Evolutionary conservation across 2,888 invertebrate genomes (phyloP).

Genomic region (Conistra vaccinii): DNA sequence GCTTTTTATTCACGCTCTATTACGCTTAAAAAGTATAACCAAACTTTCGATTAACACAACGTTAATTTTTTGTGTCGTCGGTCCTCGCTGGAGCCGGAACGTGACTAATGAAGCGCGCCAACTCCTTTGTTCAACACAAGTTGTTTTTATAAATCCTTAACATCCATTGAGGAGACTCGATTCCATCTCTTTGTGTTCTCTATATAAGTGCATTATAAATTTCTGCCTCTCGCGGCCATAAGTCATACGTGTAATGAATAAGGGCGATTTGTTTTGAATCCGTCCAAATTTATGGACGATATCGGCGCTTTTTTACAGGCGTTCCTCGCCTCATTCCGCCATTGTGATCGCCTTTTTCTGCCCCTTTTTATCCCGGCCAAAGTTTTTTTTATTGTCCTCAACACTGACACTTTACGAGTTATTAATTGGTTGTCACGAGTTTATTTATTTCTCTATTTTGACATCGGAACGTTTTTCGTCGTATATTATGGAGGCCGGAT

Average conservation of each 20-base stretch:
- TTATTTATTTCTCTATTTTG: constrained; percentile 91
- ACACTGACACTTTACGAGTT: constrained; percentile 90
- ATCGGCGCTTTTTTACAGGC: constrained; percentile 87
- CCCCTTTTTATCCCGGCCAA: constrained; percentile 83
- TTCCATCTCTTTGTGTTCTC: constrained; percentile 82
- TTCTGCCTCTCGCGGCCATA: constrained; percentile 83
- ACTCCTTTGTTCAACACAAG: constrained; percentile 76
- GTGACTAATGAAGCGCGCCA: constrained; percentile 87
- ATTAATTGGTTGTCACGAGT: constrained; percentile 90
- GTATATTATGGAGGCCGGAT: constrained; percentile 88
- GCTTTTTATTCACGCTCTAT: constrained; percentile 72
- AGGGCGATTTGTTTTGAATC: constrained; percentile 91
- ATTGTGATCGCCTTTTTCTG: constrained; percentile 89
- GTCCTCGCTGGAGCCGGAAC: constrained; percentile 75
- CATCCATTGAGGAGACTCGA: constrained; percentile 74
- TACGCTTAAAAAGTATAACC: constrained; percentile 68
- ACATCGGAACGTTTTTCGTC: constrained; percentile 87
- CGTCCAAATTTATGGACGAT: constrained; percentile 89
- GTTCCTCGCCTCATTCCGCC: constrained; percentile 87
- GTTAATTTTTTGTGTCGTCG: constrained; percentile 72
- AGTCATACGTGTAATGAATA: constrained; percentile 91
- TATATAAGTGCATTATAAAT: constrained; percentile 87
- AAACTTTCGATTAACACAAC: constrained; percentile 66
- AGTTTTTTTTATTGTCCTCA: constrained; percentile 87
- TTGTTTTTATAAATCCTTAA: constrained; percentile 79